Evolutionary conservation across 2,797 vertebrate genomes (phyloP).

Genomic region (Cyclopterus lumpus): DNA sequence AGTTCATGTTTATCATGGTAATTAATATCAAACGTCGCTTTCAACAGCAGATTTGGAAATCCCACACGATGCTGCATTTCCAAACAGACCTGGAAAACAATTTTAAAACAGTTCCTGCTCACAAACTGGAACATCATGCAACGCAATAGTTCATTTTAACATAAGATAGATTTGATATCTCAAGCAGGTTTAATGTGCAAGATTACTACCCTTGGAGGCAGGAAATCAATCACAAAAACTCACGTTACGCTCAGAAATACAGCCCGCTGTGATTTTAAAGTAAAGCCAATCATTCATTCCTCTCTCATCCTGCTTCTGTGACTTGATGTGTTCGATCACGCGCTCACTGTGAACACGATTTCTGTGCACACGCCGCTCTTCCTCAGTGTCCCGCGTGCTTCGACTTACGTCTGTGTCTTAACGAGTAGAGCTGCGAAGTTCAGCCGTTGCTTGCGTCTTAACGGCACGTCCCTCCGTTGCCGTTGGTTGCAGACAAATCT

Average conservation of each 20-base stretch:
- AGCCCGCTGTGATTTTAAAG: not conserved
- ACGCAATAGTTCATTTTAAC: not conserved
- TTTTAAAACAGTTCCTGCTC: not conserved
- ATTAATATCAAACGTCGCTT: not conserved
- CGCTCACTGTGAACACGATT: not conserved
- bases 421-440: constrained; percentile 4
- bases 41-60: constrained; percentile 1
- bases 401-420: not conserved
- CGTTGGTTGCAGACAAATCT: constrained; percentile 10
- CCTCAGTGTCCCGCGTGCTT: constrained; percentile 1
- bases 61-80: not conserved
- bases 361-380: not conserved
- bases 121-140: not conserved
- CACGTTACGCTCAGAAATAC: not conserved
- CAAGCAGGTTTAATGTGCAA: not conserved
- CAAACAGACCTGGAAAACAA: not conserved
- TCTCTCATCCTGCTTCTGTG: not conserved
- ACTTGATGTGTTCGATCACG: not conserved
- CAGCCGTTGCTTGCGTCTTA: constrained; percentile 42
- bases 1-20: not conserved
- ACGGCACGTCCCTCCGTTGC: constrained; percentile 51
- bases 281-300: not conserved
- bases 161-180: not conserved
- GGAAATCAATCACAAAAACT: constrained; percentile 6
- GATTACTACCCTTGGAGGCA: not conserved